Base-by-base conservation (phyloP, 2,888 invertebrate genomes). In the Ennomos quercinarius region DNA sequence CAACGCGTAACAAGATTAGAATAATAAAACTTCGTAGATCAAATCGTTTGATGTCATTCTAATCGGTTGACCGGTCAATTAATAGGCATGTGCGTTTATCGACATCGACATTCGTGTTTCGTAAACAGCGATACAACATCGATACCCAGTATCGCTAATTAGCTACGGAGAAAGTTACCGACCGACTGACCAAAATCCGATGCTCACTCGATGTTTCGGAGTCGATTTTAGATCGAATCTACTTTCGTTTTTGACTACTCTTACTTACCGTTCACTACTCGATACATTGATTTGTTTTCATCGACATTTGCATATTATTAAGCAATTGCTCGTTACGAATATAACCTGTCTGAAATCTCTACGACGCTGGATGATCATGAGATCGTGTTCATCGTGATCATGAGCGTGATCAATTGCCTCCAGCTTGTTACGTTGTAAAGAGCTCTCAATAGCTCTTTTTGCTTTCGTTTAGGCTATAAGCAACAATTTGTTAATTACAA, bases 201-300 rank as follows among this genome's bases (percentile, higher is more conserved):
- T 73, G 71, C 73, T 77, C 67, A 73, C 77, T 71, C 83, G 84
- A 87, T 87, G 88, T 90, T 91, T 91, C 85, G 88, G 88, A 81
- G 83, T 77, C 82, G 87, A 91, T 89, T 91, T 87, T 89, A 91
- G 89, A 90, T 89, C 86, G 86, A 91, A 87, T 86, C 88, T 86
- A 92, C 91, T 92, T 92, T 92, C 91, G 91, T 89, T 92, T 92
- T 91, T 91, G 89, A 86, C 88, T 89, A 86, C 89, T 89, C 89
- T 89, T 87, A 83, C 88, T 85, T 79, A 80, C 82, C 84, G 74
- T 78, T 88, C 87, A 81, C 87, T 80, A 77, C 73, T 73, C 77
- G 77, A 76, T 80, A 78, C 76, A 74, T 76, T 81, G 85, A 88
- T 89, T 89, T 87, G 87, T 52, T 61, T 66, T 43, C 50, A 57